Evolutionary conservation across 2,113 vertebrate species (phyloP), one percentile per base, ranked within the genome.

Genomic region (Hiodon tergisus): DNA sequence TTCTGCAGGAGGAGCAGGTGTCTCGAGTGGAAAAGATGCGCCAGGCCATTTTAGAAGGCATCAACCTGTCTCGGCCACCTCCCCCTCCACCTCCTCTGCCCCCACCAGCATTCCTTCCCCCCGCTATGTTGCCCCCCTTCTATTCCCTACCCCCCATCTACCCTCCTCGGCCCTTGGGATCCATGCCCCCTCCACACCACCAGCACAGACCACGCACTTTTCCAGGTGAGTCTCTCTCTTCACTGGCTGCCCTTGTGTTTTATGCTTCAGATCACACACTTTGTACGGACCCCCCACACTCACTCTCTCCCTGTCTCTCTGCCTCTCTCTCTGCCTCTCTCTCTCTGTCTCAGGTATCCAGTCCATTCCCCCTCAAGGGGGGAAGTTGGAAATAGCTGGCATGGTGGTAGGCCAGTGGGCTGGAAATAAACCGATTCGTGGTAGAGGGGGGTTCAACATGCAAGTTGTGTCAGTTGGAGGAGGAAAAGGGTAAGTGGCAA

Each of bases 341-440:
- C 5, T 66, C 55, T 17, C 52, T 16, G 53, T 66, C 10, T 73
- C 46, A 96, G 95, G 93, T 74, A 88, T 96, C 75, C 94, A 95
- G 89, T 92, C 94, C 74, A 95, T 97, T 75, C 93, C 94, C 11
- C 92, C 94, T 65, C 95, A 97, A 85, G 95, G 95, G 83, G 95
- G 95, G 80, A 96, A 97, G 83, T 83, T 97, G 86, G 93, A 97
- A 84, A 97, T 97, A 16, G 95, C 95, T 4, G 94, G 94, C 51
- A 97, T 96, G 95, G 95, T 96, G 46, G 95, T 96, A 14, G 95
- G 95, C 69, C 95, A 96, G 82, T 97, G 95, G 95, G 94, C 95
- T 16, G 95, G 94, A 70, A 95, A 94, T 87, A 94, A 93, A 82
- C 92, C 93, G 5, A 78, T 93, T 14, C 92, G 93, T 51, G 93